phyloP scores from a whole-genome alignment of 2,888 invertebrate species.

The Hetaerina titia region DNA sequence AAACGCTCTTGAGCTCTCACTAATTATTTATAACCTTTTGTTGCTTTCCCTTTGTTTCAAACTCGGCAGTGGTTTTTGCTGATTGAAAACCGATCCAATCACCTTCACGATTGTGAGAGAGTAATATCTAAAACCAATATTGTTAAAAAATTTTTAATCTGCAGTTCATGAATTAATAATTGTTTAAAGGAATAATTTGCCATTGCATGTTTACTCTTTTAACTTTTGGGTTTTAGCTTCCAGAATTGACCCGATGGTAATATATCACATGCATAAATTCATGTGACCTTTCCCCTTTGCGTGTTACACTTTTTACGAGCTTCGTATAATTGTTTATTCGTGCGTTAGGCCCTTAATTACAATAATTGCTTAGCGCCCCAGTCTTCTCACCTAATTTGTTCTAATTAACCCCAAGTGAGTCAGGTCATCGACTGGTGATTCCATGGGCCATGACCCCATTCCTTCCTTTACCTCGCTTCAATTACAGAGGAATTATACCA shows the following conservation, averaged over 20 bases:
- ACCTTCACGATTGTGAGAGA: too few species aligned
- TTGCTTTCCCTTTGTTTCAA: too few species aligned
- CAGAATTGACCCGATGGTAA: neutral
- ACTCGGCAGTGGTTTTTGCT: too few species aligned
- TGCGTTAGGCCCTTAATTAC: neutral
- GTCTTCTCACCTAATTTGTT: neutral
- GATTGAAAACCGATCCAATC: too few species aligned
- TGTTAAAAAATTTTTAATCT: too few species aligned
- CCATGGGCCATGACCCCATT: slow-evolving; percentile 23
- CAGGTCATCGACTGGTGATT: neutral
- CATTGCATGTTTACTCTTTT: neutral
- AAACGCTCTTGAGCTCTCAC: too few species aligned
- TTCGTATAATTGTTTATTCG: neutral
- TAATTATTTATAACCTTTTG: too few species aligned
- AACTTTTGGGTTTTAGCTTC: neutral
- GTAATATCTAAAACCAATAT: too few species aligned
- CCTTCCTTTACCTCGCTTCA: neutral
- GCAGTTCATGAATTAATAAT: too few species aligned
- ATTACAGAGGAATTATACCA: slow-evolving; percentile 12
- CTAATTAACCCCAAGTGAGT: neutral
- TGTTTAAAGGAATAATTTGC: neutral
- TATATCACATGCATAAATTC: neutral
- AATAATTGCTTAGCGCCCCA: neutral
- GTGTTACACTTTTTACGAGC: neutral
- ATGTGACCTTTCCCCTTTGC: neutral